Conservation (phyloP, 1,140 invertebrate species). For the Aphelenchoides avenae region DNA sequence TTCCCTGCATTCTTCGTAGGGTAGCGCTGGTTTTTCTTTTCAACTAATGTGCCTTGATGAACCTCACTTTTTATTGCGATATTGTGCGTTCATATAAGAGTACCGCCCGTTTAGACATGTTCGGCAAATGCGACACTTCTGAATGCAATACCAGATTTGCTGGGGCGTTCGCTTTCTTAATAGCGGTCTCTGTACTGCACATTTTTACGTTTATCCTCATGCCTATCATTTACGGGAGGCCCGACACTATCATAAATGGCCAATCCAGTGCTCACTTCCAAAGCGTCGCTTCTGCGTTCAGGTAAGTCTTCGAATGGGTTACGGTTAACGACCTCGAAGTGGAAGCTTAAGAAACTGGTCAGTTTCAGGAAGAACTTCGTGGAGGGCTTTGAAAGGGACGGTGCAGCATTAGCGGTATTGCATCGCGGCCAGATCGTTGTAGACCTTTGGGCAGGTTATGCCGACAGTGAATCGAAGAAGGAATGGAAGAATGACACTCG, state of each 20-base stretch:
- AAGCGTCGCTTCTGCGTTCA: conserved; percentile 14
- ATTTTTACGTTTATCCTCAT: conserved; percentile 17
- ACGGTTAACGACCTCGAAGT: no score
- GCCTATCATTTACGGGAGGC: conserved; percentile 3
- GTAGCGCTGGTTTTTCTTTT: no score
- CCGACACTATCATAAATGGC: conserved; percentile 14
- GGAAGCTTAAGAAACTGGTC: neutral
- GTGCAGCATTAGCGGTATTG: conserved; percentile 59
- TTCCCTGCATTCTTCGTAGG: no score
- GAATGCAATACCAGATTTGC: no score
- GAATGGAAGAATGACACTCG: conserved; percentile 40
- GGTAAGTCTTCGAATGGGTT: conserved; percentile 6
- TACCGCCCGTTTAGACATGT: no score
- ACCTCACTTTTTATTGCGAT: no score
- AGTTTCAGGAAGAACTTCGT: conserved; percentile 41
- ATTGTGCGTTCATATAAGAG: no score
- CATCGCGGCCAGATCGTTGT: conserved; percentile 49
- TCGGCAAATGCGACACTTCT: no score
- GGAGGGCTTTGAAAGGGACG: conserved; percentile 43
- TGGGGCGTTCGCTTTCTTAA: no score
- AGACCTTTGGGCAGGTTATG: conserved; percentile 61
- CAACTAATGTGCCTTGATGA: no score
- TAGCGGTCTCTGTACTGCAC: no score
- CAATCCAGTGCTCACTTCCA: conserved; percentile 14
- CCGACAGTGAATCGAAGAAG: conserved; percentile 44